These are phyloP conservation scores for Seira sanloemensis DNA, from an alignment of 2,888 invertebrate species.

Conservation along the genomic window DNA sequence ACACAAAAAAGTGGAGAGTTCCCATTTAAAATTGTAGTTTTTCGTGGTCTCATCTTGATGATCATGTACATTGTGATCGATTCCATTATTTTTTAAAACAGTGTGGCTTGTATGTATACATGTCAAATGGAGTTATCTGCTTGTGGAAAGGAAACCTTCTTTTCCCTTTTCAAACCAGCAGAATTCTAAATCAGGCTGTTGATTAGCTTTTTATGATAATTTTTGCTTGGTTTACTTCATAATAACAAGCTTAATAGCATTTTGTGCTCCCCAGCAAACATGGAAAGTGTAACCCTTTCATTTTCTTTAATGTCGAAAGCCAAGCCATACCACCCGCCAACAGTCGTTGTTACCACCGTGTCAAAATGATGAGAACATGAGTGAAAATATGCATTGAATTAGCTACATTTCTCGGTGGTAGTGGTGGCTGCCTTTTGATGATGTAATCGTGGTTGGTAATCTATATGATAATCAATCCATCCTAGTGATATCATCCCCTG, in stretches of 20 bases:
- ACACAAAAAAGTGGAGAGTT: not conserved
- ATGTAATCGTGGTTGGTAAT: constrained; percentile 55
- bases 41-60: not conserved
- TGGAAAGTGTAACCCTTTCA: constrained; percentile 22
- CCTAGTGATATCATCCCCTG: constrained; percentile 27
- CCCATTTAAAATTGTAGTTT: not conserved
- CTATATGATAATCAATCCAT: constrained; percentile 64
- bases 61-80: constrained; percentile 42
- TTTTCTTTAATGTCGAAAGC: not conserved
- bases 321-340: constrained; percentile 7
- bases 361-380: constrained; percentile 44
- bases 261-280: constrained; percentile 36
- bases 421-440: not conserved
- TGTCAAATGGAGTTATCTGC: not conserved
- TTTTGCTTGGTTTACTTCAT: constrained; percentile 41
- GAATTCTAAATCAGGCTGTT: constrained; percentile 62
- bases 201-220: constrained; percentile 67
- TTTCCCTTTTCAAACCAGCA: not conserved
- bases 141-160: constrained; percentile 6
- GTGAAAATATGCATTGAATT: constrained; percentile 60
- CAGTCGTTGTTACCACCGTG: constrained; percentile 35
- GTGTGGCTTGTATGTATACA: not conserved
- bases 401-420: constrained; percentile 31
- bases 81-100: constrained; percentile 23
- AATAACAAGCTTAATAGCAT: constrained; percentile 46